phyloP scores from a whole-genome alignment of 2,888 invertebrate species.

The Polyommatus icarus region DNA sequence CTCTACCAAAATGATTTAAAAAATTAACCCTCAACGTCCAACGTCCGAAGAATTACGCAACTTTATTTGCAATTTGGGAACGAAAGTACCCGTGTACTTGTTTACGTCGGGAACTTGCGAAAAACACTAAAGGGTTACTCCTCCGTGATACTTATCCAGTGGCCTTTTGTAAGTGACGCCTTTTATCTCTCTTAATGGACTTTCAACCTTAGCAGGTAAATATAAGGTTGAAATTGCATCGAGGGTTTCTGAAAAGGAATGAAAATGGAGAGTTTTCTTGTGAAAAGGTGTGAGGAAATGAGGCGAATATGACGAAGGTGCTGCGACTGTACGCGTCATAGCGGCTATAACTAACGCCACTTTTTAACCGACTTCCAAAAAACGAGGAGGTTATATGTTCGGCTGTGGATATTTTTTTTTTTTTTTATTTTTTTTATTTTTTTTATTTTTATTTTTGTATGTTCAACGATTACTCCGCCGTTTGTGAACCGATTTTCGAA shows the following conservation, averaged over 20 bases:
- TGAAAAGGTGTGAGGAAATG: conserved; percentile 53
- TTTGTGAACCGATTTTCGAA: too few relatives aligned
- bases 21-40: background rate
- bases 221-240: conserved; percentile 30
- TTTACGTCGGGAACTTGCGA: conserved; percentile 40
- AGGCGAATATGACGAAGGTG: conserved; percentile 47
- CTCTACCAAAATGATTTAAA: background rate
- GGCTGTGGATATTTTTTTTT: too few relatives aligned
- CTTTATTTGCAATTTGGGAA: background rate
- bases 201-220: background rate
- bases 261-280: conserved; percentile 61
- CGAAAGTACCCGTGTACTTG: conserved; percentile 34
- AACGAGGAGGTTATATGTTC: too few relatives aligned
- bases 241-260: conserved; percentile 38
- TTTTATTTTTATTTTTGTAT: too few relatives aligned
- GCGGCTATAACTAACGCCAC: background rate
- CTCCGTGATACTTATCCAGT: conserved; percentile 40
- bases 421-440: too few relatives aligned
- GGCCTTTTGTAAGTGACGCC: conserved; percentile 44
- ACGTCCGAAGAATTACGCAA: background rate
- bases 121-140: conserved; percentile 43
- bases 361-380: too few relatives aligned
- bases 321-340: conserved; percentile 16
- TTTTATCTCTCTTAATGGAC: conserved; percentile 32
- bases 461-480: too few relatives aligned